These are phyloP conservation scores for Lagopus leucura DNA, from an alignment of 2,113 vertebrate species.

Conservation along the genomic window DNA sequence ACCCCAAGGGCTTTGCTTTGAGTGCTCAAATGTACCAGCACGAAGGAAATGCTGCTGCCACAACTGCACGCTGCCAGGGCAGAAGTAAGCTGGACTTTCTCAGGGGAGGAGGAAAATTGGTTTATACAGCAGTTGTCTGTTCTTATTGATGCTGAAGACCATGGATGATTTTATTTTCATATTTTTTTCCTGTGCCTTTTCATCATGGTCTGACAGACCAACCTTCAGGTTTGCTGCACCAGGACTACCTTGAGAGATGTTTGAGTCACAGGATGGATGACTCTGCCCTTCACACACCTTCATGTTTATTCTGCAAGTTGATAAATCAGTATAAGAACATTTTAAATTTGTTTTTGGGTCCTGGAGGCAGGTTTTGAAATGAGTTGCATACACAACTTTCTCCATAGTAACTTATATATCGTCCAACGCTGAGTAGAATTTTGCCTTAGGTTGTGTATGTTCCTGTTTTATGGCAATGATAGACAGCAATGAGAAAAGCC, in stretches of 20 bases:
- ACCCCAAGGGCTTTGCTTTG: background rate
- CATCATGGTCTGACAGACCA: background rate
- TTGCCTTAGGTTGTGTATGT: slow-evolving; percentile 34
- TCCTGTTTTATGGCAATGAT: slow-evolving; percentile 27
- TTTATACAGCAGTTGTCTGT: background rate
- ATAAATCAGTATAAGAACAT: slow-evolving; percentile 1
- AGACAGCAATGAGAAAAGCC: slow-evolving; percentile 25
- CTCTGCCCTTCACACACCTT: background rate
- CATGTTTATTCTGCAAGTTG: background rate
- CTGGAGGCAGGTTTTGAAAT: slow-evolving; percentile 30
- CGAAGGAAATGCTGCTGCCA: background rate
- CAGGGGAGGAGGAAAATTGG: background rate
- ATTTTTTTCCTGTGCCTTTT: background rate
- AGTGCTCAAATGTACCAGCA: background rate
- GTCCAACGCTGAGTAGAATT: slow-evolving; percentile 10
- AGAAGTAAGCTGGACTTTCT: background rate
- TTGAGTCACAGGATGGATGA: background rate
- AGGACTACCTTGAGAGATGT: background rate
- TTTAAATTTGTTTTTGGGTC: background rate
- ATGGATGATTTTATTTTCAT: background rate
- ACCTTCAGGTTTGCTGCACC: background rate
- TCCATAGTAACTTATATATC: background rate
- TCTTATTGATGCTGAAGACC: background rate
- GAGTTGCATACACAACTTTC: background rate
- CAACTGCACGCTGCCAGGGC: background rate